Percentiles rank a stretch among this genome's conserved stretches.
These are phyloP conservation scores for Exephanes ischioxanthus DNA, from an alignment of 2,888 invertebrate species.

Conservation along the genomic window DNA sequence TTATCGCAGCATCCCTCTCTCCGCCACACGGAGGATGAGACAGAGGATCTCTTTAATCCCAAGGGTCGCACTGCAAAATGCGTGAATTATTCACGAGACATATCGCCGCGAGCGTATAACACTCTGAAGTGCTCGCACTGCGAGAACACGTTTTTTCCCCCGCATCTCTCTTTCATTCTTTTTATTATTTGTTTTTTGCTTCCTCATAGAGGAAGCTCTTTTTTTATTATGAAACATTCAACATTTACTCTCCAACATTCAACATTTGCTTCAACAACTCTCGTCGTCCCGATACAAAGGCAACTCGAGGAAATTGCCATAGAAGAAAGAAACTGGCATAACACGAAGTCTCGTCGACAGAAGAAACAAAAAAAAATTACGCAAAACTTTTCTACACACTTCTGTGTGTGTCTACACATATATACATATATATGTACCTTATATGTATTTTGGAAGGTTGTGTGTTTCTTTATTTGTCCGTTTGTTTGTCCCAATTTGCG, in stretches of 20 bases:
- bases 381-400: constrained; percentile 19
- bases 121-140: constrained; percentile 35
- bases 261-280: background rate
- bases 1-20: constrained; percentile 28
- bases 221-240: background rate
- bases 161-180: too few species aligned
- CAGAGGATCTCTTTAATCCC: constrained; percentile 47
- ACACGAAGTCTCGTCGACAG: background rate
- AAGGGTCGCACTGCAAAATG: constrained; percentile 58
- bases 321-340: background rate
- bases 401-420: background rate
- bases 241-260: background rate
- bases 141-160: constrained; percentile 5
- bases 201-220: background rate
- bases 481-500: too few species aligned
- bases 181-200: background rate
- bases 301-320: constrained; percentile 6
- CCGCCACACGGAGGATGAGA: constrained; percentile 7
- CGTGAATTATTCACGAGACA: constrained; percentile 65
- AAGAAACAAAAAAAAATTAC: background rate
- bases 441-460: too few species aligned
- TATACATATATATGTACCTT: too few species aligned
- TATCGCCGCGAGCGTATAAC: constrained; percentile 49
- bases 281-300: background rate
- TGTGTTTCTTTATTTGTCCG: too few species aligned